Percentiles rank a stretch among this genome's conserved stretches.
Conservation (phyloP, 2,888 invertebrate genomes). For the Limnephilus marmoratus region DNA sequence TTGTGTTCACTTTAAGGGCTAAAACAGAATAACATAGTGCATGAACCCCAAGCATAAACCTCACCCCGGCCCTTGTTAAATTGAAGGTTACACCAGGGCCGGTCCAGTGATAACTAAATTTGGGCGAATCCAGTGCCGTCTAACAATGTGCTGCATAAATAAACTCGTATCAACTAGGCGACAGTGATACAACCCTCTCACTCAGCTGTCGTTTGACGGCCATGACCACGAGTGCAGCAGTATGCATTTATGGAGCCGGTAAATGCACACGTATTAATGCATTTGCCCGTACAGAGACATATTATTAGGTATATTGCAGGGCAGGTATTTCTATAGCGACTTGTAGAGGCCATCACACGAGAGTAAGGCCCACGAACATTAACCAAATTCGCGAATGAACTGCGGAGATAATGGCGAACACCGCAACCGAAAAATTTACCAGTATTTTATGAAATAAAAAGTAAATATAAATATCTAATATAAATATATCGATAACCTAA, state of each 20-base stretch:
- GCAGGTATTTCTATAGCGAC: not conserved
- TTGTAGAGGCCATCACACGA: not conserved
- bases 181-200: constrained; percentile 2
- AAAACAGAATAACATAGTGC: not conserved
- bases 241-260: not conserved
- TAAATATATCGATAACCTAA: too few relatives aligned
- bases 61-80: not conserved
- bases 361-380: not conserved
- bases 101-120: not conserved
- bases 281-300: not conserved
- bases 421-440: not conserved
- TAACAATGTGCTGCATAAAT: not conserved
- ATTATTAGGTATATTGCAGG: not conserved
- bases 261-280: not conserved
- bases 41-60: not conserved
- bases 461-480: too few relatives aligned
- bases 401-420: not conserved
- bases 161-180: not conserved
- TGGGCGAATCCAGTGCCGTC: not conserved
- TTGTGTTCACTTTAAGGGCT: not conserved
- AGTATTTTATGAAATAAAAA: not conserved
- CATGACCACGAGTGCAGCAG: not conserved
- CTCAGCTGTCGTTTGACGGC: not conserved
- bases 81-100: not conserved
- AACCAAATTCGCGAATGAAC: not conserved